Percentiles rank a stretch among this genome's conserved stretches.
Evolutionary conservation across 1,140 invertebrate species (phyloP).

Genomic region (Cryptotermes secundus): DNA sequence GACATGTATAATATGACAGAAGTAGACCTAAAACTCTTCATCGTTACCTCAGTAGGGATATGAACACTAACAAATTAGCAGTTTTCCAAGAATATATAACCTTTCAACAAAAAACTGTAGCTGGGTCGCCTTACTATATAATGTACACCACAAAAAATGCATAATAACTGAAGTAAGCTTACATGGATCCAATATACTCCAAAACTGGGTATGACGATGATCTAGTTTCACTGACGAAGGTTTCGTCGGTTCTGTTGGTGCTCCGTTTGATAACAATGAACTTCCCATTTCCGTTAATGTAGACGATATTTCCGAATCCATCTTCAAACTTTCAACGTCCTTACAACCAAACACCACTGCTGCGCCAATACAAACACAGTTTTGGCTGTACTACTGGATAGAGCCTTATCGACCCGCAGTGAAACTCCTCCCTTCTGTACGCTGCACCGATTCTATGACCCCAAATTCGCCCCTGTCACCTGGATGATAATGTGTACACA

Average conservation of each 20-base stretch:
- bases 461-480: neutral
- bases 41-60: too few species aligned
- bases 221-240: neutral
- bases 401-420: neutral
- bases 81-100: too few species aligned
- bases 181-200: constrained; percentile 1
- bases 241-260: neutral
- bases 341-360: neutral
- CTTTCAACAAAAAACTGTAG: too few species aligned
- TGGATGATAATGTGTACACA: neutral
- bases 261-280: neutral
- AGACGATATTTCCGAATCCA: neutral
- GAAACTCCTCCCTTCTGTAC: neutral
- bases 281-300: neutral
- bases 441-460: neutral
- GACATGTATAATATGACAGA: too few species aligned
- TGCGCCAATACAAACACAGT: neutral
- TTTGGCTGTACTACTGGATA: neutral
- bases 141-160: too few species aligned
- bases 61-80: too few species aligned
- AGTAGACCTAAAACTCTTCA: too few species aligned
- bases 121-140: too few species aligned
- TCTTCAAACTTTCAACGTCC: neutral
- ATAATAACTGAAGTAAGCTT: neutral
- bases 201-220: neutral